These are phyloP conservation scores for Setophaga kirtlandii DNA, from an alignment of 2,113 vertebrate species.

Conservation along the genomic window DNA sequence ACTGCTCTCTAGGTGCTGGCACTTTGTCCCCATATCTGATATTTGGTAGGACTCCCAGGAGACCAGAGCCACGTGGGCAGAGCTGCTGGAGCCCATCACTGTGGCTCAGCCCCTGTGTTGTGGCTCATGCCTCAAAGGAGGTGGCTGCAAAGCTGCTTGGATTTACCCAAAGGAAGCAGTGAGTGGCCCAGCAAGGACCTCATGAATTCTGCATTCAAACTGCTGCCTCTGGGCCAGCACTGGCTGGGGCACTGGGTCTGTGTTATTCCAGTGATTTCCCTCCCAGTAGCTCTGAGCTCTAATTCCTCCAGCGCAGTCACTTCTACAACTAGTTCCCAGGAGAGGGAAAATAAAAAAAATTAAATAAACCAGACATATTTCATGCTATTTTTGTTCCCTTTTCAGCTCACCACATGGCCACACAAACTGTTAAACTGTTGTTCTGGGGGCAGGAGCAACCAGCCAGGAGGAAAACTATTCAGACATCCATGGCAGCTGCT, in stretches of 20 bases:
- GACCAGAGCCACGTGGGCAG: not conserved
- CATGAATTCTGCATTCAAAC: not conserved
- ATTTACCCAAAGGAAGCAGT: not conserved
- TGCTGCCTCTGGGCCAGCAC: not conserved
- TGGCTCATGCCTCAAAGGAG: accelerated
- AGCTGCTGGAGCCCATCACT: not conserved
- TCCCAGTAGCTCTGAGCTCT: not conserved
- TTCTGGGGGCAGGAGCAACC: not conserved
- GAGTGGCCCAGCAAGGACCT: not conserved
- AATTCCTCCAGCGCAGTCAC: not conserved
- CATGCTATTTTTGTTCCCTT: not conserved
- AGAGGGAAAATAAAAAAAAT: not conserved
- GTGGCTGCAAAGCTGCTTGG: not conserved
- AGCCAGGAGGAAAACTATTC: not conserved
- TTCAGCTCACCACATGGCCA: not conserved
- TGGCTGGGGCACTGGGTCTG: not conserved
- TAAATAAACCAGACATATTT: not conserved
- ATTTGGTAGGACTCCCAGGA: not conserved
- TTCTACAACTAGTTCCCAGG: not conserved
- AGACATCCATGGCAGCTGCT: not conserved
- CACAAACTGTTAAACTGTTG: not conserved
- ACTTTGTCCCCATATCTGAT: not conserved
- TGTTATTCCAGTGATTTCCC: not conserved
- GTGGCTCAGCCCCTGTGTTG: not conserved
- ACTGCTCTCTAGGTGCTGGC: not conserved